A percentile compares a stretch with the other conserved stretches of the same genome.
Conservation (phyloP, 1,140 invertebrate species). For the Neomicropteryx cornuta region DNA sequence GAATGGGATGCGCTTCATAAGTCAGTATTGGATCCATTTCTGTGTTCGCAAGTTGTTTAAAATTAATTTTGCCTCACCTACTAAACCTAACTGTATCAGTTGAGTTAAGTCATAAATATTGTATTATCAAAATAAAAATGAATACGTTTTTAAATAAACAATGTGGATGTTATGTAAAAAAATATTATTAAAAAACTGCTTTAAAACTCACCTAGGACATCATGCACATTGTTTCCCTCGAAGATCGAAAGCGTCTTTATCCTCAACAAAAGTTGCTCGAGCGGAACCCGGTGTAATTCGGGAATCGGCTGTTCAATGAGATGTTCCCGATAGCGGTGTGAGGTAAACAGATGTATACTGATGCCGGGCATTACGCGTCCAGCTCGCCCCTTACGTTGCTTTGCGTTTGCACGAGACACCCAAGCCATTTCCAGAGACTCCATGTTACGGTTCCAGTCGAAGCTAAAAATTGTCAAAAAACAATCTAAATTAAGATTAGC, state of each 20-base stretch:
- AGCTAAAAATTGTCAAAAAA: slow-evolving; percentile 25
- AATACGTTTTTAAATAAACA: slow-evolving; percentile 1
- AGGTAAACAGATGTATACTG: slow-evolving; percentile 71
- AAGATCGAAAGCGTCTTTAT: slow-evolving; percentile 73
- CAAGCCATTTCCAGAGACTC: slow-evolving; percentile 69
- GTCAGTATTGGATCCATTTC: too few relatives aligned
- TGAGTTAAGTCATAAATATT: too few relatives aligned
- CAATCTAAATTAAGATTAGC: not conserved
- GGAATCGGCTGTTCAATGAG: slow-evolving; percentile 55
- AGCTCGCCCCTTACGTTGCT: slow-evolving; percentile 75
- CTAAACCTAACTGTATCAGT: too few relatives aligned
- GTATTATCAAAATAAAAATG: too few relatives aligned
- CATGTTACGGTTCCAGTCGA: slow-evolving; percentile 76
- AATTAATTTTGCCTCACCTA: too few relatives aligned
- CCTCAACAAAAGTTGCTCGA: slow-evolving; percentile 80
- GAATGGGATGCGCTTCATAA: too few relatives aligned
- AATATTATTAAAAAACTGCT: not conserved
- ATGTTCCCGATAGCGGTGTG: slow-evolving; percentile 48
- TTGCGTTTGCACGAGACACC: slow-evolving; percentile 70
- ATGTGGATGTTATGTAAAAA: not conserved
- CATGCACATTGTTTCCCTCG: slow-evolving; percentile 48
- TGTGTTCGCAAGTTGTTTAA: too few relatives aligned
- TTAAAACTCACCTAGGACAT: slow-evolving; percentile 47
- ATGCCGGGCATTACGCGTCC: slow-evolving; percentile 82
- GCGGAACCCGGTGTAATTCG: slow-evolving; percentile 73